phyloP scores from a whole-genome alignment of 2,888 invertebrate species.

The Harpalus rufipes region DNA sequence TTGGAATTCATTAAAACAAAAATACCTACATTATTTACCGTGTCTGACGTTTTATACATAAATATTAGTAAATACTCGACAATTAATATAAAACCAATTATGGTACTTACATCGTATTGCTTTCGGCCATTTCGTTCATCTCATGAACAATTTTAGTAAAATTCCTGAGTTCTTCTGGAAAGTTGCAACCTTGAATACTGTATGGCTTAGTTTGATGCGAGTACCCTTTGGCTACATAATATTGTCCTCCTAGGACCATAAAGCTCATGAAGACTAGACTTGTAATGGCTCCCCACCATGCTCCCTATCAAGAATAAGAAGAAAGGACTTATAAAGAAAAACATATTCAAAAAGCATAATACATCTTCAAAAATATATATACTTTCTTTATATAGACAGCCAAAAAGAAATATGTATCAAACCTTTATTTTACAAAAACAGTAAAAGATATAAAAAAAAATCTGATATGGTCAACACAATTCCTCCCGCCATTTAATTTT shows the following conservation, averaged over 20 bases:
- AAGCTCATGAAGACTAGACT: conserved; percentile 58
- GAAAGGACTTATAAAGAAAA: too few species aligned
- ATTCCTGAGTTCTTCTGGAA: conserved; percentile 23
- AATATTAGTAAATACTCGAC: too few species aligned
- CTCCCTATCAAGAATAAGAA: conserved; percentile 38
- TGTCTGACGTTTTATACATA: too few species aligned
- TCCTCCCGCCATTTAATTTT: too few species aligned
- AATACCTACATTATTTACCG: neutral
- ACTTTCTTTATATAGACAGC: too few species aligned
- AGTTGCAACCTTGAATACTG: conserved; percentile 59
- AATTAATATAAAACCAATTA: neutral
- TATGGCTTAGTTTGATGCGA: conserved; percentile 47
- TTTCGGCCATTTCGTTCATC: conserved; percentile 24
- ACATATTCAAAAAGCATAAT: too few species aligned
- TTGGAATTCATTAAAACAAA: neutral
- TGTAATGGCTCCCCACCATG: conserved; percentile 51
- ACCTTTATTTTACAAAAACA: too few species aligned
- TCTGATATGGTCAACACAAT: too few species aligned
- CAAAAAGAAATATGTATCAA: too few species aligned
- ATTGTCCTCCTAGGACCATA: conserved; percentile 62
- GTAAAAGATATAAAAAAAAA: too few species aligned
- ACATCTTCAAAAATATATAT: too few species aligned
- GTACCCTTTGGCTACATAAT: conserved; percentile 62
- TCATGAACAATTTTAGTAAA: conserved; percentile 34
- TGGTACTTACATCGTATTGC: conserved; percentile 17